Base-by-base conservation (phyloP, 2,113 vertebrate genomes). In the Lutjanus erythropterus region DNA sequence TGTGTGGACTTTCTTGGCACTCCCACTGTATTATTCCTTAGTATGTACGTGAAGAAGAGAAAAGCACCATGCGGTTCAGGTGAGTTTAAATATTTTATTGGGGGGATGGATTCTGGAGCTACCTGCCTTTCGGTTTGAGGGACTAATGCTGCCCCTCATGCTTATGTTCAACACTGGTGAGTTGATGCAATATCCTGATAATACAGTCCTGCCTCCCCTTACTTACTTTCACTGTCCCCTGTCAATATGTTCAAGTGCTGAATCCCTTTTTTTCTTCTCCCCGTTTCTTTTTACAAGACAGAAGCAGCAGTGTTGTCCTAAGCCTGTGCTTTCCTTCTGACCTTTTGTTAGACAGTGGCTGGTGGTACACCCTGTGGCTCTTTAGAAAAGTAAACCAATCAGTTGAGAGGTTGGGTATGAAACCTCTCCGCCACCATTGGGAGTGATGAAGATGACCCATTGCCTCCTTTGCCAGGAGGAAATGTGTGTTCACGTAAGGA, bases 1-100 rank as follows among this genome's bases (percentile, higher is more conserved):
- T 47, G 64, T 25, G 39, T 27, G 50, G 42, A 27, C 47, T 56
- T 73, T 50, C 66, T 69, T 29, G 49, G 75, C 84, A 42, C 55
- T 67, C 67, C 53, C 0, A 18, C 29, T 61, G 61, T 64, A 35
- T 72, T 67, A 65, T 53, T 67, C 5, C 2, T 72, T 0, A 37
- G 41, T 23, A 47, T 81, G 66, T 41, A 61, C 70, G 47, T 75
- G 69, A 37, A 67, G 70, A 72, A 73, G 61, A 76, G 81, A 39
- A 50, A 75, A 80, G 55, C 55, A 58, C 21, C 66, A 25, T 74
- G 76, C 42, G 67, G 69, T 59, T 70, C 77, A 14, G n/a, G 39
- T 73, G 69, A 76, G 50, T 69, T 81, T 89, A 73, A 87, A 82
- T 88, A 75, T 84, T 88, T 94, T 67, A 94, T 86, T 61, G 83